These are phyloP conservation scores for Porites cylindrica DNA, from an alignment of 92 coral and sea anemone species.

Conservation along the genomic window DNA sequence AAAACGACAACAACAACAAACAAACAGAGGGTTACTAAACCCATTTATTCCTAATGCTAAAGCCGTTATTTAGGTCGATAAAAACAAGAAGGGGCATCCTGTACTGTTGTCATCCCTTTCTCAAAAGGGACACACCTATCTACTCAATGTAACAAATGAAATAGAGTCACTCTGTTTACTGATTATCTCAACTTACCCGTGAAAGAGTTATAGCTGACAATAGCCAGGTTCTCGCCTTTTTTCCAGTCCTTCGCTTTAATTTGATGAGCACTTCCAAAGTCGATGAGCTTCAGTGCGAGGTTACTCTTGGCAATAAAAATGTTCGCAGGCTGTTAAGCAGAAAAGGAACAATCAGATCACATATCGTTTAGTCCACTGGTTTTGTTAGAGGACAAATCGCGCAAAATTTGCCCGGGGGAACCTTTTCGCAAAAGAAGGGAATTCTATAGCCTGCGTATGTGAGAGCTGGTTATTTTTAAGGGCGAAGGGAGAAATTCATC, in stretches of 20 bases:
- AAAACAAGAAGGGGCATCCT: no score
- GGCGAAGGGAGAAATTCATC: no score
- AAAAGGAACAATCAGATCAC: background rate
- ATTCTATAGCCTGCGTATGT: no score
- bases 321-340: conserved; percentile 85
- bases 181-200: conserved; percentile 70
- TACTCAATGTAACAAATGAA: no score
- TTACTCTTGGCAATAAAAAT: conserved; percentile 73
- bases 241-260: conserved; percentile 69
- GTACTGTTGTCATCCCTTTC: no score
- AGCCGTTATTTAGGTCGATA: no score
- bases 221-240: conserved; percentile 91
- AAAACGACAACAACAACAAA: no score
- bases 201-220: conserved; percentile 87
- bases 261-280: conserved; percentile 89
- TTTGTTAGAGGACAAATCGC: background rate
- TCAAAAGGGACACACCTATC: no score
- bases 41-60: no score
- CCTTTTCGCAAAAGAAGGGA: background rate
- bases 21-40: no score
- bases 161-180: no score
- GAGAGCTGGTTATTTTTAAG: no score
- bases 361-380: background rate
- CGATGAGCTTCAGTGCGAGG: conserved; percentile 84
- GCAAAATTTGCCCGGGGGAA: background rate